Evolutionary conservation across 1,140 invertebrate genomes (phyloP).

Genomic region (Pseudoatta argentina): DNA sequence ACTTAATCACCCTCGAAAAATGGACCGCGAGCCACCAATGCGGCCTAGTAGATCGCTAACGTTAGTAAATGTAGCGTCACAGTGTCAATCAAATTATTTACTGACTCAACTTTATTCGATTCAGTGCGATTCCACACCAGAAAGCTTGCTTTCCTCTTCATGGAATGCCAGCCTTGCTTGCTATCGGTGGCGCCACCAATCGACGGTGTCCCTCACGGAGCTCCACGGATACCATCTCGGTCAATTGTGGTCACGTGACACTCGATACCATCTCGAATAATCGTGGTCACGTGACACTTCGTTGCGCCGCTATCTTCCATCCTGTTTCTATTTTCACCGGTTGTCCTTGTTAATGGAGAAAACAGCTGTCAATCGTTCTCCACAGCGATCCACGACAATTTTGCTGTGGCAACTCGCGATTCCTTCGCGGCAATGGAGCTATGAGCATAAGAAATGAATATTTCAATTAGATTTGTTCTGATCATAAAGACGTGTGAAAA

Average conservation of each 20-base stretch:
- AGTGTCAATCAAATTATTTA: conserved; percentile 31
- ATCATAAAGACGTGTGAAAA: background rate
- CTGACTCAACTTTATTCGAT: conserved; percentile 42
- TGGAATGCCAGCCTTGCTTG: conserved; percentile 34
- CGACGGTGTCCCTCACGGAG: conserved; percentile 4
- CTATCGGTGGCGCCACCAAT: conserved; percentile 57
- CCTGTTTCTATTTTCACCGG: background rate
- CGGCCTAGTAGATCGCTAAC: background rate
- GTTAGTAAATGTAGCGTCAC: conserved; percentile 23
- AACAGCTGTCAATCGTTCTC: background rate
- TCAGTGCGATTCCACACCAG: background rate
- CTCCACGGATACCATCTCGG: too few relatives aligned
- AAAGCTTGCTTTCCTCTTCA: conserved; percentile 29
- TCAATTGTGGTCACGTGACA: conserved; percentile 22
- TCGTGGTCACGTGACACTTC: conserved; percentile 23
- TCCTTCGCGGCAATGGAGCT: background rate
- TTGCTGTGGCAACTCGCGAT: background rate
- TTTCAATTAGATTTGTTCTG: background rate
- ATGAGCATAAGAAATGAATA: background rate
- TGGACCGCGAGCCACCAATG: background rate
- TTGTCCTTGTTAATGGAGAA: conserved; percentile 6
- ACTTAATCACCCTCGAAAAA: background rate
- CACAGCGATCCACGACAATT: background rate
- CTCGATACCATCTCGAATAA: background rate
- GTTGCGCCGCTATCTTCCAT: background rate